A percentile compares a stretch with the other conserved stretches of the same genome.
These are phyloP conservation scores for Brachionus koreanus DNA, from an alignment of 1,140 invertebrate genomes.

Conservation along the genomic window DNA sequence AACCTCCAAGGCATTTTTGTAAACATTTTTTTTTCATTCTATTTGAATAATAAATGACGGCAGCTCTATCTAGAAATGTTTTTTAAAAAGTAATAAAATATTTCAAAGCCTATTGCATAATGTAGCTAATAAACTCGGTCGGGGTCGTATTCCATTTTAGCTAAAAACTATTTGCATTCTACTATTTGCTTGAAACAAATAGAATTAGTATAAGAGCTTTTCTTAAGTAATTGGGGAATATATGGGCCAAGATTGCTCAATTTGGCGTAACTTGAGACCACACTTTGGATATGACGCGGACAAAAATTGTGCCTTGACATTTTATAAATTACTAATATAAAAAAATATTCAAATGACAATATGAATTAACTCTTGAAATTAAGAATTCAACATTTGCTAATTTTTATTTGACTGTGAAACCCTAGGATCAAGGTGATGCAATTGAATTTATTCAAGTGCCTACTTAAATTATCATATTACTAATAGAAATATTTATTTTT, in stretches of 20 bases:
- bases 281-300: not conserved
- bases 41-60: slow-evolving; percentile 2
- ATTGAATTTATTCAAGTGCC: not conserved
- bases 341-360: not conserved
- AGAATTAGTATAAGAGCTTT: not conserved
- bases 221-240: not conserved
- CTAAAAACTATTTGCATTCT: not conserved
- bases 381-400: not conserved
- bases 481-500: not conserved
- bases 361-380: not conserved
- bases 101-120: slow-evolving; percentile 1
- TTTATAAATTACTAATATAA: not conserved
- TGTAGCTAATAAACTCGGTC: not conserved
- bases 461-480: not conserved
- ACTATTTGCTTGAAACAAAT: not conserved
- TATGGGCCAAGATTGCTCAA: not conserved
- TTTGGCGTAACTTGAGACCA: not conserved
- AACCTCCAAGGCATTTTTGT: not conserved
- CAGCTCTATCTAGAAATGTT: not conserved
- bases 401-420: not conserved
- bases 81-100: not conserved
- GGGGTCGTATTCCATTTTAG: not conserved
- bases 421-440: not conserved
- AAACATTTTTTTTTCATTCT: not conserved
- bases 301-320: not conserved